A percentile compares a stretch with the other conserved stretches of the same genome.
phyloP scores from a whole-genome alignment of 2,888 invertebrate species.

The Phortica okadai region DNA sequence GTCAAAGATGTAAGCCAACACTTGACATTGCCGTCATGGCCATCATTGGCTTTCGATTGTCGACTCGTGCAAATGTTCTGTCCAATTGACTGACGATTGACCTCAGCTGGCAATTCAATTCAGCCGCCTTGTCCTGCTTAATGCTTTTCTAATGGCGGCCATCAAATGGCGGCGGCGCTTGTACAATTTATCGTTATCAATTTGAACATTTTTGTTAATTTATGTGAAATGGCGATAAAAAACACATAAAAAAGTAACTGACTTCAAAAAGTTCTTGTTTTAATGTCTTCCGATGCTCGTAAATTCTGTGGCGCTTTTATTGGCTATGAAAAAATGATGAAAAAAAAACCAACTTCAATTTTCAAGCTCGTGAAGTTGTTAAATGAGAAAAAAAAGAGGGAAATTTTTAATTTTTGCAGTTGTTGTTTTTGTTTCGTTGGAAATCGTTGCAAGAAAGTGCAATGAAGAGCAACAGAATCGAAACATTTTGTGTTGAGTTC shows the following conservation, averaged over 20 bases:
- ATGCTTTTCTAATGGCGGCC: conserved; percentile 47
- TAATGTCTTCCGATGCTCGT: conserved; percentile 37
- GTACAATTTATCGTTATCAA: conserved; percentile 46
- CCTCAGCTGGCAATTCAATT: conserved; percentile 45
- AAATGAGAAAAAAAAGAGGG: background rate
- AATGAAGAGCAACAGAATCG: background rate
- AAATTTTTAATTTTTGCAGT: background rate
- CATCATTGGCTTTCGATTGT: background rate
- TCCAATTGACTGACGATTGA: conserved; percentile 29
- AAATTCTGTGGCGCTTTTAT: conserved; percentile 13
- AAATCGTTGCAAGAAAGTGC: background rate
- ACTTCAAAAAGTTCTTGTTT: conserved; percentile 33
- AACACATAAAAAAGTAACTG: conserved; percentile 36
- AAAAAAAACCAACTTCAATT: background rate
- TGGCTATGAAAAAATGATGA: conserved; percentile 5
- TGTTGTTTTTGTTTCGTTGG: background rate
- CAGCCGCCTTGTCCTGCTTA: conserved; percentile 30
- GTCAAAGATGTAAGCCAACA: background rate
- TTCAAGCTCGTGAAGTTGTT: background rate
- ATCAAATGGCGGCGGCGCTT: background rate
- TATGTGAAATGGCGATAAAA: conserved; percentile 43
- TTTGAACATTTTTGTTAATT: conserved; percentile 52
- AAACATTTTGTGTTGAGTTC: background rate
- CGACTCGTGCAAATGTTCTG: background rate
- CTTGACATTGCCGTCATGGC: background rate